Evolutionary conservation across 2,888 invertebrate species (phyloP), one percentile per base, ranked within the genome.

Genomic region (Lepidochitona cinerea): DNA sequence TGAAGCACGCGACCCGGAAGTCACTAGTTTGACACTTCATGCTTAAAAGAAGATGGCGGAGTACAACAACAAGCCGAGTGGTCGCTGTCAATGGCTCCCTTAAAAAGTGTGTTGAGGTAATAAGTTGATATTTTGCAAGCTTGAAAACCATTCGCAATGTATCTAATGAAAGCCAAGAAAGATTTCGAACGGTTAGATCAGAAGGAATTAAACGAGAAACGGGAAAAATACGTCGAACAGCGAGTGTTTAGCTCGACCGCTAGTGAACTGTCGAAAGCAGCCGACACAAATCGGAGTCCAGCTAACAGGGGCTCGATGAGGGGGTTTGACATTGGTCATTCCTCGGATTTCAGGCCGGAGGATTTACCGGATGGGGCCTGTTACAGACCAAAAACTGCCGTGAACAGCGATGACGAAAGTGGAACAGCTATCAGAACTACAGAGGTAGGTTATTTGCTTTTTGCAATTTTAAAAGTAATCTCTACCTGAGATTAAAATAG

Each of bases 321-420:
- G 59, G 37, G 37, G 52, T 37, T 26, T 14, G 18, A 35, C 14
- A 2, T n/a, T 36, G 37, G 37, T 32, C 36, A 35, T 5, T 7
- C 52, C n/a, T 33, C 36, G 1, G 53, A 52, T 14, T 79, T 81
- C 71, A 72, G 74, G 73, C 75, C 79, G n/a, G 84, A 84, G 12
- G 85, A 85, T 66, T 74, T 85, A 65, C 85, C 85, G 35, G 85
- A 85, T 68, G 85, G 85, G n/a, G 81, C 83, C 7, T 84, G 84
- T 79, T 83, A 81, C 77, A 76, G 83, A 49, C 84, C 84, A 32
- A 84, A 78, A 75, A 79, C 75, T 75, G 82, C 84, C 6, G 53
- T 78, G 35, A 29, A 64, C 36, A 36, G 37, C 35, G 75, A 66
- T 12, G 75, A 80, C 26, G 79, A 76, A 67, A 79, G 77, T n/a